phyloP scores from a whole-genome alignment of 2,797 vertebrate species.

The Tinamus major region DNA sequence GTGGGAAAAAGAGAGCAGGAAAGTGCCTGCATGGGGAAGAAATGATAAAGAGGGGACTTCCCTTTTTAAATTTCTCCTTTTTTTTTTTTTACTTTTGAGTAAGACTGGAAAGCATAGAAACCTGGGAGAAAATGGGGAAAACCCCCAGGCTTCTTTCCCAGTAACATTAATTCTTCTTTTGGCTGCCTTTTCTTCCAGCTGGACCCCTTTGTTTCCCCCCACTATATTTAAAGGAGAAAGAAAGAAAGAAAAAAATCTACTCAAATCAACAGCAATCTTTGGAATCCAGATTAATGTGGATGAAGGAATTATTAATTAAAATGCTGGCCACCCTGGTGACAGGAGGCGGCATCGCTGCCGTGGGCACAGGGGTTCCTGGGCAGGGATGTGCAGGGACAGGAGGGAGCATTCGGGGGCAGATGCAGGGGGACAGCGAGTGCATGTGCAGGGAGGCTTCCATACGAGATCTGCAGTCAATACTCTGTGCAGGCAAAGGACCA shows the following conservation, averaged over 20 bases:
- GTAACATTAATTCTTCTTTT: background rate
- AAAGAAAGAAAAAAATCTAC: background rate
- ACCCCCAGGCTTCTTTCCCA: background rate
- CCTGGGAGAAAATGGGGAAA: background rate
- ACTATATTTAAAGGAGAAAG: background rate
- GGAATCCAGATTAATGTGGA: background rate
- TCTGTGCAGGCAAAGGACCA: background rate
- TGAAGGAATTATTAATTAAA: background rate
- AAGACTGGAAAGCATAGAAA: background rate
- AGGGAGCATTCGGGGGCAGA: background rate
- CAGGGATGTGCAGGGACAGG: background rate
- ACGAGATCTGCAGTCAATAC: background rate
- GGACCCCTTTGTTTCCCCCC: background rate
- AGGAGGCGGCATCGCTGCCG: rapidly evolving
- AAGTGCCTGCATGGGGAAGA: background rate
- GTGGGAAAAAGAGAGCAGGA: background rate
- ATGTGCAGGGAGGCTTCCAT: background rate
- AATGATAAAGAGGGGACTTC: background rate
- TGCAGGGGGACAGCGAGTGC: background rate
- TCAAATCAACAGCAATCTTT: background rate
- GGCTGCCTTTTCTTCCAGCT: background rate
- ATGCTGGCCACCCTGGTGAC: rapidly evolving
- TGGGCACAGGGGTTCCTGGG: rapidly evolving
- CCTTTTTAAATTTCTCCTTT: background rate
- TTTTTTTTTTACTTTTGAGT: background rate